Evolutionary conservation across 1,140 invertebrate genomes (phyloP).

Genomic region (Tachypleus tridentatus): DNA sequence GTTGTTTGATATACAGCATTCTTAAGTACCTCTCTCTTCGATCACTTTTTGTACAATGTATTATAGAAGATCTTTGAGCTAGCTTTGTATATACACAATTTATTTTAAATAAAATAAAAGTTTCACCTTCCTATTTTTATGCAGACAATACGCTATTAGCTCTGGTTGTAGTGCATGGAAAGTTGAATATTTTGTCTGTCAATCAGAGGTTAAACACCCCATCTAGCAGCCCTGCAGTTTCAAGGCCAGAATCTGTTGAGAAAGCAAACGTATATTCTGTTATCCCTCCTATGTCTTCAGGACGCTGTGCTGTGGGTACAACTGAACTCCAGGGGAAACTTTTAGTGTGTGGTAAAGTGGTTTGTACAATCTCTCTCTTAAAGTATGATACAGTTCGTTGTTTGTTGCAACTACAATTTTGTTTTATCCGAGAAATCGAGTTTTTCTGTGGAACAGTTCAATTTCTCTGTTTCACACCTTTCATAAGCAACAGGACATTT

Average conservation of each 20-base stretch:
- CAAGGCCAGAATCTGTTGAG: constrained; percentile 19
- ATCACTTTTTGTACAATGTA: too few relatives aligned
- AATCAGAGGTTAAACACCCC: constrained; percentile 44
- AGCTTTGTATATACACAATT: too few relatives aligned
- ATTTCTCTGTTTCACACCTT: constrained; percentile 25
- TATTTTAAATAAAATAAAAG: neutral
- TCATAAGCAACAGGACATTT: too few relatives aligned
- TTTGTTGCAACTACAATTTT: too few relatives aligned
- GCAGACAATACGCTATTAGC: constrained; percentile 51
- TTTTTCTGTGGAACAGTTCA: constrained; percentile 9
- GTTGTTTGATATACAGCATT: too few relatives aligned
- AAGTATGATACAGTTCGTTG: too few relatives aligned
- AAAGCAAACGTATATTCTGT: constrained; percentile 17
- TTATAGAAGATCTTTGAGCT: too few relatives aligned
- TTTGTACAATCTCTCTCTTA: neutral
- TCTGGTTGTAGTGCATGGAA: constrained; percentile 49
- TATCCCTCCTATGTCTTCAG: constrained; percentile 50
- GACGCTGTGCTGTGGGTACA: constrained; percentile 60
- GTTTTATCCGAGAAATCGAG: neutral
- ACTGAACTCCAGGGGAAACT: constrained; percentile 52
- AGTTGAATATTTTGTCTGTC: constrained; percentile 49
- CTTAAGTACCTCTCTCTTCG: too few relatives aligned
- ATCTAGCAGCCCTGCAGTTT: constrained; percentile 24
- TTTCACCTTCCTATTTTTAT: constrained; percentile 23
- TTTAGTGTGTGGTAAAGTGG: constrained; percentile 53